Evolutionary conservation across 2,113 vertebrate species (phyloP).

Genomic region (Menura novaehollandiae): DNA sequence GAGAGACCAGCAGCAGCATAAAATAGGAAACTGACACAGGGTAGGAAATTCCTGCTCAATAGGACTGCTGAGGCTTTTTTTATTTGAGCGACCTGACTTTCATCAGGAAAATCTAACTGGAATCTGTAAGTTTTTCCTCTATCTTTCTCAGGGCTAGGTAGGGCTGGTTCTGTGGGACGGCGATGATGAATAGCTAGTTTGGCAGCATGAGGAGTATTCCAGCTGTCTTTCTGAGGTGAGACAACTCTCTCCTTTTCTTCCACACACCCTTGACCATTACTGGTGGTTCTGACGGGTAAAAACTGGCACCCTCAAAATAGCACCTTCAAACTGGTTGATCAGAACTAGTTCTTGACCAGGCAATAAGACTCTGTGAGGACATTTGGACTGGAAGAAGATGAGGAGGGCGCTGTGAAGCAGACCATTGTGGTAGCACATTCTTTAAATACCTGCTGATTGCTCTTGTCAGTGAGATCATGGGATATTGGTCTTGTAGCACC

Average conservation of each 20-base stretch:
- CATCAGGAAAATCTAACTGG: neutral
- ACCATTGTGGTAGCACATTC: neutral
- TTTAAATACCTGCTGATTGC: neutral
- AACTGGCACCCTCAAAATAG: neutral
- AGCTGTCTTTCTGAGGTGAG: neutral
- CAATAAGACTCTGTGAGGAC: neutral
- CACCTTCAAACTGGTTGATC: neutral
- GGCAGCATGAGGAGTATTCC: neutral
- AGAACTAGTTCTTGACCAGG: neutral
- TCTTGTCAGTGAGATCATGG: neutral
- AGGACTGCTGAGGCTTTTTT: neutral
- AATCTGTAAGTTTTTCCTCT: neutral
- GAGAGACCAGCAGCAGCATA: neutral
- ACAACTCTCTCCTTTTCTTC: neutral
- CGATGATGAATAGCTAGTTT: neutral
- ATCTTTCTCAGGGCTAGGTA: neutral
- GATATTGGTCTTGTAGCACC: neutral
- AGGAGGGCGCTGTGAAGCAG: neutral
- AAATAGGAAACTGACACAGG: neutral
- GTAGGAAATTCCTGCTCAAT: neutral
- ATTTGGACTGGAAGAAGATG: neutral
- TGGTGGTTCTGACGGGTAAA: neutral
- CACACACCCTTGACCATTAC: neutral
- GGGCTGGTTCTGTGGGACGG: accelerated
- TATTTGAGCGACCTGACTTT: neutral